Evolutionary conservation across 2,797 vertebrate species (phyloP), one percentile per base, ranked within the genome.

Genomic region (Acrocephalus scirpaceus): DNA sequence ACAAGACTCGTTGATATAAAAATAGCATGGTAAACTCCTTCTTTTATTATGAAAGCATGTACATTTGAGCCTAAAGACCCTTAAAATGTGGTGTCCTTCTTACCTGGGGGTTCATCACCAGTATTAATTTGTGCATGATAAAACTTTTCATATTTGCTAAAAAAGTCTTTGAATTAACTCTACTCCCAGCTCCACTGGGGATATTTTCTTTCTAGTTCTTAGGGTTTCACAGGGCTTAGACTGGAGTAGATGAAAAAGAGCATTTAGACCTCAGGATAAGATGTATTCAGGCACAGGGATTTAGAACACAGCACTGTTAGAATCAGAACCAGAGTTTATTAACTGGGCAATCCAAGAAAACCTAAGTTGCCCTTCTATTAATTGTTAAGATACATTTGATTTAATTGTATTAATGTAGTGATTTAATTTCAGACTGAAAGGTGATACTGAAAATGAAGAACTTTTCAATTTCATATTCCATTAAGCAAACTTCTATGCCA

Each of bases 381-480:
- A 48, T 94, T 94, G 36, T 48, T 78, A 72, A 54, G 15, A n/a
- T 81, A 44, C 44, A 69, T 86, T 73, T 38, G 16, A 54, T 91
- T 84, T 89, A 88, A 86, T 86, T 66, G 18, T 42, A 62, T 84
- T 92, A 66, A 81, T 48, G 20, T 6, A 48, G 29, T 50, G 12
- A 76, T 90, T 92, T 86, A 64, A 84, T 73, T 95, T 81, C n/a
- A 56, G 9, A 77, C n/a, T 66, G 47, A 77, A 88, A 75, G 40
- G 16, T 64, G 13, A 36, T 88, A 66, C 5, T 10, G 20, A 69
- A 91, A 90, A 86, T 85, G 1, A 86, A 82, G 58, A 89, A 45
- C 42, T 80, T 89, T 57, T 80, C 58, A 48, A 57, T 95, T 73
- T 88, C 48, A 36, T 81, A 76, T 66, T 94, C 40, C 4, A 65